Conservation (phyloP, 2,113 vertebrate species). For the Tenrec ecaudatus region DNA sequence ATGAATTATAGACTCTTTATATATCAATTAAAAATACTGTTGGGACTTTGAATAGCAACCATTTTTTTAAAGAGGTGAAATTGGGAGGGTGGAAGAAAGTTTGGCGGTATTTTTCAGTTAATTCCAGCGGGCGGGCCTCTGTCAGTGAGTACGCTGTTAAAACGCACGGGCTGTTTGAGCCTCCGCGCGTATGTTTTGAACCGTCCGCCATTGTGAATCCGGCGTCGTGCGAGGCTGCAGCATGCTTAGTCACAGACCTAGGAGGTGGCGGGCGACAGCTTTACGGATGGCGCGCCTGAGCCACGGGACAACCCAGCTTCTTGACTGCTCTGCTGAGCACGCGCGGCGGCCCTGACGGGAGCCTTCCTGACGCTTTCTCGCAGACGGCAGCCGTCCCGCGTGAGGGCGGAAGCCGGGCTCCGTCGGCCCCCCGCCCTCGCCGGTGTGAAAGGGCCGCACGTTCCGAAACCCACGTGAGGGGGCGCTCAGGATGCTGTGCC, state of each 20-base stretch:
- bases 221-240: no score
- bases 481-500: slow-evolving; percentile 86
- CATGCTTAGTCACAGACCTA: no score
- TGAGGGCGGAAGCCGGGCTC: slow-evolving; percentile 57
- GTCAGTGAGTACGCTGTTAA: no score
- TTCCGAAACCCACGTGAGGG: not conserved
- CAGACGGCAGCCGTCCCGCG: not conserved
- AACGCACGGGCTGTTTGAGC: no score
- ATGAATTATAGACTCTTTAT: slow-evolving; percentile 23
- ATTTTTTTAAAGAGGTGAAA: not conserved
- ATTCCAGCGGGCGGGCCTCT: no score
- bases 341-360: not conserved
- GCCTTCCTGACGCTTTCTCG: no score
- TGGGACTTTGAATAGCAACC: not conserved
- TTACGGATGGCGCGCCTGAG: not conserved
- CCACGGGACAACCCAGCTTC: not conserved
- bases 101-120: not conserved
- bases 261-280: no score
- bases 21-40: slow-evolving; percentile 45
- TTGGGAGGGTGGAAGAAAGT: not conserved
- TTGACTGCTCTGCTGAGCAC: not conserved
- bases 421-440: no score
- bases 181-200: no score
- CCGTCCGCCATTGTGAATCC: no score
- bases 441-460: no score